Evolutionary conservation across 2,113 vertebrate species (phyloP).

Genomic region (Nyctibius bracteatus): DNA sequence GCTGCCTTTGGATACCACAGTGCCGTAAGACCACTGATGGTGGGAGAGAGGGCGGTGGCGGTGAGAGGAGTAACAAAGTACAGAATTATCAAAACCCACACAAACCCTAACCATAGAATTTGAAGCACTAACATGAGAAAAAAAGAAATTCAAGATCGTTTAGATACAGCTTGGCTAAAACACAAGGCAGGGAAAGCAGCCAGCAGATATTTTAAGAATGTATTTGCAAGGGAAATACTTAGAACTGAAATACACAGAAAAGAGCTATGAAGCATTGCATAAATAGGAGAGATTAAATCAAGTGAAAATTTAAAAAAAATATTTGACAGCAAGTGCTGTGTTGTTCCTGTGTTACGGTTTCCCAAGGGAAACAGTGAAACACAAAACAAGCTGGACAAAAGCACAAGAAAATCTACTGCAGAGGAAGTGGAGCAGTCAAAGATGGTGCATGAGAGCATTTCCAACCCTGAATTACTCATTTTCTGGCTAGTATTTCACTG

Average conservation of each 20-base stretch:
- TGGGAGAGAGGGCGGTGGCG: fast-evolving
- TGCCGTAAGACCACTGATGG: background rate
- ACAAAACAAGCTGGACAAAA: background rate
- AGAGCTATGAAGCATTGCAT: fast-evolving
- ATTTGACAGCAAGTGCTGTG: background rate
- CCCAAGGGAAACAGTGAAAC: background rate
- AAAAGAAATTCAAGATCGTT: background rate
- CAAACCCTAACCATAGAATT: background rate
- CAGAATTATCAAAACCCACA: background rate
- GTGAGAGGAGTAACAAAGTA: background rate
- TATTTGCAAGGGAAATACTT: background rate
- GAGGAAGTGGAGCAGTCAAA: background rate
- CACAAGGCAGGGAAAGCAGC: background rate
- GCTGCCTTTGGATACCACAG: background rate
- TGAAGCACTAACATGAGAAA: background rate
- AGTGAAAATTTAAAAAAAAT: background rate
- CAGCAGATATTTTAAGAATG: background rate
- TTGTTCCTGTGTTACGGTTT: background rate
- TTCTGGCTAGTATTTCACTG: background rate
- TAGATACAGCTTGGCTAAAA: background rate
- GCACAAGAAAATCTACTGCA: background rate
- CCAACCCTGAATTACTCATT: background rate
- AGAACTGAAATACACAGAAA: background rate
- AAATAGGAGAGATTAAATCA: background rate
- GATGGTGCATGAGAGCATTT: background rate